Evolutionary conservation across 2,888 invertebrate genomes (phyloP), one percentile per base, ranked within the genome.

Genomic region (Epinotia ramella): DNA sequence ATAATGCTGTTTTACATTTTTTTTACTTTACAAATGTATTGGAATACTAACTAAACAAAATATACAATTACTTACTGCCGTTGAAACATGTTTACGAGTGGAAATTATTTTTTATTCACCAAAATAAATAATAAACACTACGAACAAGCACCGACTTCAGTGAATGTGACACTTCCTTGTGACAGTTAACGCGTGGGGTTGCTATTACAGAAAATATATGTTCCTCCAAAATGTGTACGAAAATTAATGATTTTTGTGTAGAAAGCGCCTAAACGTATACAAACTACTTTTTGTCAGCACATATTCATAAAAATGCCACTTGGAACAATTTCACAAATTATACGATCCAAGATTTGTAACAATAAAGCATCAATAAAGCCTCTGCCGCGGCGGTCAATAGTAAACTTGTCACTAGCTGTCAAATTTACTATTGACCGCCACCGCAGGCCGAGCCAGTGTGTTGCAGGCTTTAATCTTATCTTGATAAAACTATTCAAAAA

Each of bases 121-220:
- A 53, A 53, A n/a, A 53, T 53, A 53, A 53, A 53, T 53, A 53
- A 53, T 33, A 62, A 28, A 62, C 62, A 62, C 62, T 59, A 7
- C 53, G n/a, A 53, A 6, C 53, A 53, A 53, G 53, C 53, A n/a
- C 6, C 53, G 53, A 53, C 53, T 53, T n/a, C n/a, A n/a, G n/a
- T n/a, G 6, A n/a, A 13, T 53, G 53, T 53, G 40, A 40, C 40
- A 9, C 9, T 40, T 9, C 7, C 1, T 2, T 44, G 3, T 44
- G 44, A 44, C 46, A 46, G 12, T 46, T 44, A 12, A 12, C 0
- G 53, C n/a, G n/a, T n/a, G 53, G 53, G 16, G 53, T 53, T 53
- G 53, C 53, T 53, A 53, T 7, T 53, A 53, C 5, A 53, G n/a
- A 53, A 53, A 53, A 53, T 7, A 53, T n/a, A 7, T n/a, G n/a